Conservation (phyloP, 2,113 vertebrate species). For the Mus pahari region DNA sequence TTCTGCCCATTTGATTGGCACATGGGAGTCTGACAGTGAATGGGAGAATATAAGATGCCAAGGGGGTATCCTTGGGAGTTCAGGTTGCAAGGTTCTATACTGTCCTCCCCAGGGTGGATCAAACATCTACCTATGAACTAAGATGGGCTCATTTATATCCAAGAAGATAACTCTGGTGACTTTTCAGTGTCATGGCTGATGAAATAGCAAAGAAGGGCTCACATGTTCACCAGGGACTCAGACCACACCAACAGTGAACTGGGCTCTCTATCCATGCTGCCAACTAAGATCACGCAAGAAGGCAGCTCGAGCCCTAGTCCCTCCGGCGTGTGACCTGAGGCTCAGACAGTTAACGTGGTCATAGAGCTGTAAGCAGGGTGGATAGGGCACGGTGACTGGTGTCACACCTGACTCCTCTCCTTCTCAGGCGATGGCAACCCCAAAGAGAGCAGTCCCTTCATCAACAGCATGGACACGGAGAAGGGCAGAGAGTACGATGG, state of each 20-base stretch:
- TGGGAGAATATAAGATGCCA: not conserved
- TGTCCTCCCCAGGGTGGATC: not conserved
- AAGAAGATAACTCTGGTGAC: not conserved
- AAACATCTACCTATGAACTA: not conserved
- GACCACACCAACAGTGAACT: not conserved
- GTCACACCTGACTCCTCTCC: conserved; percentile 38
- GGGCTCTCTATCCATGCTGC: not conserved
- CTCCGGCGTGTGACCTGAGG: not conserved
- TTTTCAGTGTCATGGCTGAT: not conserved
- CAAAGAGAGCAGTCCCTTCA: conserved; percentile 99
- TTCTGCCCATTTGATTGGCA: not conserved
- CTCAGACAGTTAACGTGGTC: not conserved
- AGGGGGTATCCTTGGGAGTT: not conserved
- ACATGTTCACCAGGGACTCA: not conserved
- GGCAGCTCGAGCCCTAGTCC: not conserved
- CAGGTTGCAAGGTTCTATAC: not conserved
- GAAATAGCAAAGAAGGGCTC: not conserved
- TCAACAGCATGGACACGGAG: conserved; percentile 97
- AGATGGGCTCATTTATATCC: not conserved
- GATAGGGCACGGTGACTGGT: not conserved
- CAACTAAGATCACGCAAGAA: not conserved
- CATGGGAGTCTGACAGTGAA: not conserved
- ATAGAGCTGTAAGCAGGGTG: no score
- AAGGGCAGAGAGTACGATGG: conserved; percentile 96
- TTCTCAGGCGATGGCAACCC: conserved; percentile 95